A percentile compares a stretch with the other conserved stretches of the same genome.
These are phyloP conservation scores for Acleris laterana DNA, from an alignment of 2,888 invertebrate genomes.

Conservation along the genomic window DNA sequence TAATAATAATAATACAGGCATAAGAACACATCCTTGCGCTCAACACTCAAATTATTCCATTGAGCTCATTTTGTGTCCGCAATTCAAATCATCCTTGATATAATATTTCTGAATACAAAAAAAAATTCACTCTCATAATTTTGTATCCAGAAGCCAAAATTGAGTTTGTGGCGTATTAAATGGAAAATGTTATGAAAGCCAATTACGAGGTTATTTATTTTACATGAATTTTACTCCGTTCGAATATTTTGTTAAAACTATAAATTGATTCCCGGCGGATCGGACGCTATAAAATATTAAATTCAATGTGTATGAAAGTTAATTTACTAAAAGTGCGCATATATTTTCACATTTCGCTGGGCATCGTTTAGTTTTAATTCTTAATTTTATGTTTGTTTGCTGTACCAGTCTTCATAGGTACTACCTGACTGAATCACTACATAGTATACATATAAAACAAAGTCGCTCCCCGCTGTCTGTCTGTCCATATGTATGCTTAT, in stretches of 20 bases:
- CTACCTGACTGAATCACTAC: no score
- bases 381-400: background rate
- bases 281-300: slow-evolving; percentile 9
- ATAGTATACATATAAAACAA: no score
- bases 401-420: no score
- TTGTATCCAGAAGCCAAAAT: background rate
- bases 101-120: background rate
- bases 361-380: background rate
- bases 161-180: background rate
- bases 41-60: no score
- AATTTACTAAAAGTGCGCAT: slow-evolving; percentile 1
- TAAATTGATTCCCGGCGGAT: slow-evolving; percentile 13
- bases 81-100: background rate
- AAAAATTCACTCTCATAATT: background rate
- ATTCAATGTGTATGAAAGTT: slow-evolving; percentile 3
- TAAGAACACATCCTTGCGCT: no score
- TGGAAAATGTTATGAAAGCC: background rate
- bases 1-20: no score
- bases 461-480: no score
- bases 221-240: slow-evolving; percentile 3
- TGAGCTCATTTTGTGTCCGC: no score
- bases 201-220: slow-evolving; percentile 5
- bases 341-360: background rate
- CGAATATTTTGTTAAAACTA: slow-evolving; percentile 12
- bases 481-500: no score